A percentile compares a stretch with the other conserved stretches of the same genome.
phyloP scores from a whole-genome alignment of 2,888 invertebrate genomes.

The Epiblema foenella region DNA sequence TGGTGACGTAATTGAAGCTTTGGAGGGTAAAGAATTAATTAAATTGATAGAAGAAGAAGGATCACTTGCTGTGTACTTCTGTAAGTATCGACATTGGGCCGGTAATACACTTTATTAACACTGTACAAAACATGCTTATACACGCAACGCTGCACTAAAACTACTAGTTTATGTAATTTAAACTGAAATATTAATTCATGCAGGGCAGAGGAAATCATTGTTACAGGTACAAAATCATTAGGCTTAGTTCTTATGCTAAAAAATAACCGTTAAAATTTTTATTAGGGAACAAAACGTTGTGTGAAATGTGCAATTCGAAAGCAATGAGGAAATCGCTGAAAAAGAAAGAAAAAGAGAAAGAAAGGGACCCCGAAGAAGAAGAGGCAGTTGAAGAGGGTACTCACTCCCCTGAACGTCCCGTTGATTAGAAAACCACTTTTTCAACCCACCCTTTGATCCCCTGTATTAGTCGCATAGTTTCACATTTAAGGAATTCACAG shows the following conservation, averaged over 20 bases:
- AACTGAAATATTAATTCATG: slow-evolving; percentile 17
- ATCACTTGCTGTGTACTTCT: slow-evolving; percentile 95
- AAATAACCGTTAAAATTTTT: slow-evolving; percentile 68
- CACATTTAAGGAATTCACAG: slow-evolving; percentile 55
- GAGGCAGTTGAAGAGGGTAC: slow-evolving; percentile 80
- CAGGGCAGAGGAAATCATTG: slow-evolving; percentile 14
- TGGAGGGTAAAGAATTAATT: slow-evolving; percentile 91
- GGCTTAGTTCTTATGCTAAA: background rate
- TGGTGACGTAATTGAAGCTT: slow-evolving; percentile 95
- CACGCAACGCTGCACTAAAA: slow-evolving; percentile 35
- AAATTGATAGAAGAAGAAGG: slow-evolving; percentile 91
- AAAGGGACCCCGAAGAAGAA: slow-evolving; percentile 76
- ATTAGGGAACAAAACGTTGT: slow-evolving; percentile 96
- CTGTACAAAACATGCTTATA: slow-evolving; percentile 39
- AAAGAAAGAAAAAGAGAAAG: slow-evolving; percentile 82
- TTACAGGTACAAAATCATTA: slow-evolving; percentile 18
- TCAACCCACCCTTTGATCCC: slow-evolving; percentile 10
- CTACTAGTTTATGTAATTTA: slow-evolving; percentile 5
- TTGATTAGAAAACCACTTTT: slow-evolving; percentile 37
- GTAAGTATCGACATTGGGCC: slow-evolving; percentile 86
- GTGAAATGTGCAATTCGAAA: slow-evolving; percentile 93
- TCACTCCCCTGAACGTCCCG: slow-evolving; percentile 49
- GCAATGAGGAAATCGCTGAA: slow-evolving; percentile 88
- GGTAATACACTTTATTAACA: slow-evolving; percentile 24
- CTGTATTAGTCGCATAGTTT: slow-evolving; percentile 24